Conservation (phyloP, 30 jellyfish, hydroid and myxozoan species). For the Chrysaora quinquecirrha region DNA sequence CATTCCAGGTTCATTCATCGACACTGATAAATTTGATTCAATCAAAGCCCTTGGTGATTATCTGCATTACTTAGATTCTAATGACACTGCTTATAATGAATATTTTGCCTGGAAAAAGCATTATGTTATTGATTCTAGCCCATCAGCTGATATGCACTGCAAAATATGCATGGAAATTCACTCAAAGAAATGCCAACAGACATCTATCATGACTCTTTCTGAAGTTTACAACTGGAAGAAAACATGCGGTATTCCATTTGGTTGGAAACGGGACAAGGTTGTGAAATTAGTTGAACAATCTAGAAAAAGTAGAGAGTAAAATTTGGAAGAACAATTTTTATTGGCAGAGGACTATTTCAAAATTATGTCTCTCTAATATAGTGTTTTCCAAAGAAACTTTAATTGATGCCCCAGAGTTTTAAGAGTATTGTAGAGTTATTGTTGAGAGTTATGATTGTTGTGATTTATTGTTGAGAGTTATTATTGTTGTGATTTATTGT, state of each 20-base stretch:
- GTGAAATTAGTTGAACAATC: background rate
- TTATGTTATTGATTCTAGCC: slow-evolving; percentile 16
- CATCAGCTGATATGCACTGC: slow-evolving; percentile 34
- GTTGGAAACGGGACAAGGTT: background rate
- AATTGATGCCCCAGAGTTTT: too few relatives aligned
- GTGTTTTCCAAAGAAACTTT: too few relatives aligned
- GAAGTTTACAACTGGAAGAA: slow-evolving; percentile 3
- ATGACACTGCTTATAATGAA: slow-evolving; percentile 79
- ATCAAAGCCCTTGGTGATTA: slow-evolving; percentile 74
- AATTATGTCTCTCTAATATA: too few relatives aligned
- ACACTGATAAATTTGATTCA: slow-evolving; percentile 66
- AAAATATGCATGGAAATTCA: slow-evolving; percentile 67
- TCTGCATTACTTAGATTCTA: slow-evolving; percentile 59
- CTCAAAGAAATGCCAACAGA: background rate
- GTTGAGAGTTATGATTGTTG: too few relatives aligned
- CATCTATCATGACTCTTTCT: background rate
- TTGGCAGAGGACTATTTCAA: too few relatives aligned
- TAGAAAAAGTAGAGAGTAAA: too few relatives aligned
- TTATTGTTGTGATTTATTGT: too few relatives aligned
- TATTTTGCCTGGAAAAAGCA: slow-evolving; percentile 66
- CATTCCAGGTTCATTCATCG: slow-evolving; percentile 91
- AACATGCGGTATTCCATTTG: background rate
- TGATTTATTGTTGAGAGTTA: too few relatives aligned
- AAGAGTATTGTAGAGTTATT: too few relatives aligned
- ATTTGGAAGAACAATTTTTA: too few relatives aligned